Evolutionary conservation across 2,797 vertebrate genomes (phyloP).

Genomic region (Sitta carolinensis): DNA sequence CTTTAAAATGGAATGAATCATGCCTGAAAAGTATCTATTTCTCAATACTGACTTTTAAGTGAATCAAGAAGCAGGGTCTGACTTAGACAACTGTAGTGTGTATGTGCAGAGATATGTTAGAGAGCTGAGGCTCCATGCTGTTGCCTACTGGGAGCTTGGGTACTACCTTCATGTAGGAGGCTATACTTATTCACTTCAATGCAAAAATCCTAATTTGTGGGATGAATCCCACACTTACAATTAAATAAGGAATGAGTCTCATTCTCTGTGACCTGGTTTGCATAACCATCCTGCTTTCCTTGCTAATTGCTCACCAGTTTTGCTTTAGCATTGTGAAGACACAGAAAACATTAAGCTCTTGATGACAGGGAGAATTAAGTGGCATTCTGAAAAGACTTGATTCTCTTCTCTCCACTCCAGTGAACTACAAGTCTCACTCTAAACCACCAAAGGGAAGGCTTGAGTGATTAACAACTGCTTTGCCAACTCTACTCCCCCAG

Average conservation of each 20-base stretch:
- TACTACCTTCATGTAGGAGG: background rate
- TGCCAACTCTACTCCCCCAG: rapidly evolving
- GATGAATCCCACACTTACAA: background rate
- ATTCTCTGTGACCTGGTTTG: background rate
- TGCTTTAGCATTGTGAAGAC: background rate
- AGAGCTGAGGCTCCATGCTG: background rate
- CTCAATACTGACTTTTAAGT: background rate
- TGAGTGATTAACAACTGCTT: background rate
- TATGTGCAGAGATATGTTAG: background rate
- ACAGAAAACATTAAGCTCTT: background rate
- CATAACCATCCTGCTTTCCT: background rate
- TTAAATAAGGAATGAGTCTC: background rate
- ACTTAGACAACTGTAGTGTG: background rate
- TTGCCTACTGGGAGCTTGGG: background rate
- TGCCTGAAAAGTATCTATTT: background rate
- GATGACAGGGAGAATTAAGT: background rate
- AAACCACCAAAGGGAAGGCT: background rate
- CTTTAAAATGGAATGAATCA: slow-evolving; percentile 4
- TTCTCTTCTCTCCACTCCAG: background rate
- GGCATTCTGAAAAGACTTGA: background rate
- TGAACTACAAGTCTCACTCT: background rate
- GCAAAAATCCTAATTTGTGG: background rate
- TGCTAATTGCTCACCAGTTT: background rate
- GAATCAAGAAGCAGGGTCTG: background rate
- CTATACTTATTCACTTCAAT: background rate